phyloP scores from a whole-genome alignment of 2,113 vertebrate species.

The Malaclemys terrapin region DNA sequence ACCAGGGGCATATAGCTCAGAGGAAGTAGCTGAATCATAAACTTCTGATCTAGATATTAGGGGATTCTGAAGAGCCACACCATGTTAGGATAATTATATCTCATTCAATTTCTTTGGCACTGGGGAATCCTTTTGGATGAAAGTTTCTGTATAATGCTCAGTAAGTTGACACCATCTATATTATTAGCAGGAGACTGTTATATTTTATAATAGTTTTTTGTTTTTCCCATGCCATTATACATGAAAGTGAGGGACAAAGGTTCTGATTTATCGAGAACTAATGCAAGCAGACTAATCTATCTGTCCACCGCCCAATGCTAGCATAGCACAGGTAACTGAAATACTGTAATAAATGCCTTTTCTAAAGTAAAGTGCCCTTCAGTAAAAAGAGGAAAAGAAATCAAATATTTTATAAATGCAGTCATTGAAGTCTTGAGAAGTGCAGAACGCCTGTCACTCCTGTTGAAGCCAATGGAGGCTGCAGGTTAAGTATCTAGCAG shows the following conservation, averaged over 20 bases:
- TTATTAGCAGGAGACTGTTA: neutral
- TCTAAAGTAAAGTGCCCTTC: neutral
- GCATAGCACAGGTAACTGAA: neutral
- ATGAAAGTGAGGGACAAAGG: neutral
- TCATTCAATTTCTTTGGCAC: neutral
- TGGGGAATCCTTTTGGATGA: neutral
- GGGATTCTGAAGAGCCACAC: neutral
- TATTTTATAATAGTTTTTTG: neutral
- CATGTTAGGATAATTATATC: neutral
- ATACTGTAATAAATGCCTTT: neutral
- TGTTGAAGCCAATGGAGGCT: neutral
- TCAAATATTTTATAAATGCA: neutral
- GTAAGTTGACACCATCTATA: neutral
- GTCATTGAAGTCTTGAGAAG: no score
- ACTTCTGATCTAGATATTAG: neutral
- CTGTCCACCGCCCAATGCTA: neutral
- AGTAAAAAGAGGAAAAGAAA: neutral
- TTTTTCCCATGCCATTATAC: neutral
- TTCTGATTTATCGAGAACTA: neutral
- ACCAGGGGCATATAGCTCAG: neutral
- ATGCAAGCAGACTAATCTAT: neutral
- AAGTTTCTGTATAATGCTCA: neutral
- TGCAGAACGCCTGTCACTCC: neutral
- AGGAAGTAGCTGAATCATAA: neutral
- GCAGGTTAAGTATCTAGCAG: neutral